These are phyloP conservation scores for Agonum fuliginosum DNA, from an alignment of 2,888 invertebrate species.

Conservation along the genomic window DNA sequence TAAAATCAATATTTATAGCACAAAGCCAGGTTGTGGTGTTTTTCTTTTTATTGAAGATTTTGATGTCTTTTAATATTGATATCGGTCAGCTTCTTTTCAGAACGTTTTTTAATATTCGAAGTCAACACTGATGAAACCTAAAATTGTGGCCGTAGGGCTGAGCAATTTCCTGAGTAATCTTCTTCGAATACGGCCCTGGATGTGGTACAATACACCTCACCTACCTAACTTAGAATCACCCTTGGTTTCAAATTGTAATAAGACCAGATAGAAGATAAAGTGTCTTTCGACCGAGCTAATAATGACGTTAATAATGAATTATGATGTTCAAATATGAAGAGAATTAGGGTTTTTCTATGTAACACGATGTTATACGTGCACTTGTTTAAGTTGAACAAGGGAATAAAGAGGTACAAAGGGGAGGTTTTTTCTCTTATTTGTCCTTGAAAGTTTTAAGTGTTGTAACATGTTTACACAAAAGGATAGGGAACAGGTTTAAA, in stretches of 20 bases:
- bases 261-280: conserved; percentile 26
- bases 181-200: no score
- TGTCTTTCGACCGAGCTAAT: background rate
- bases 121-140: no score
- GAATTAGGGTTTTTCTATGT: conserved; percentile 14
- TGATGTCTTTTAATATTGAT: no score
- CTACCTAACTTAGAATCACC: background rate
- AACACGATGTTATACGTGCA: background rate
- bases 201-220: background rate
- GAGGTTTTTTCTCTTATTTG: background rate
- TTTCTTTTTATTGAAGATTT: no score
- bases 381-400: background rate
- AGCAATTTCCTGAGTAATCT: no score
- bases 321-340: conserved; percentile 15
- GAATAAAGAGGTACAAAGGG: background rate
- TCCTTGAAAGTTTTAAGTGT: background rate
- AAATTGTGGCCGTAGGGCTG: no score
- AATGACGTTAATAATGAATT: conserved; percentile 16
- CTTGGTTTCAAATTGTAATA: conserved; percentile 30
- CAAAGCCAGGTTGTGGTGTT: no score
- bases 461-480: background rate
- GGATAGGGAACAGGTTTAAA: no score
- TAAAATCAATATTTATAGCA: no score
- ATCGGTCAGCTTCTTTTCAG: no score
- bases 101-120: no score